These are phyloP conservation scores for Hycleus cichorii DNA, from an alignment of 1,140 invertebrate genomes.

Conservation along the genomic window DNA sequence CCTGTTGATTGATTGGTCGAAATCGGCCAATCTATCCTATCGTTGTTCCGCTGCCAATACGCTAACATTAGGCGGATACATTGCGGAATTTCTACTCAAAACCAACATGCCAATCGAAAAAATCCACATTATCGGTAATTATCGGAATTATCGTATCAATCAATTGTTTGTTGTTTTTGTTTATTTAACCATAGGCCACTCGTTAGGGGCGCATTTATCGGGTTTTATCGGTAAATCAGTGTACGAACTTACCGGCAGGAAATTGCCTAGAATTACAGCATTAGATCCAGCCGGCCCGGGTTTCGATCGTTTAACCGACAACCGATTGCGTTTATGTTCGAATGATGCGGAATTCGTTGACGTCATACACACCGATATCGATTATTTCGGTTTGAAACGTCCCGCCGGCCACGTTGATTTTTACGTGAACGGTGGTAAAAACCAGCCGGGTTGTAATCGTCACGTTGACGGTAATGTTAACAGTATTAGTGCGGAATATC, in stretches of 20 bases:
- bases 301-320: conserved; percentile 41
- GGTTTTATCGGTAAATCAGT: conserved; percentile 56
- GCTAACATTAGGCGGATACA: too few relatives aligned
- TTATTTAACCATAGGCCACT: conserved; percentile 52
- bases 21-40: too few relatives aligned
- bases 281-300: conserved; percentile 62
- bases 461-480: too few relatives aligned
- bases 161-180: too few relatives aligned
- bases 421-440: conserved; percentile 59
- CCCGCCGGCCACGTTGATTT: conserved; percentile 64
- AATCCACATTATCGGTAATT: too few relatives aligned
- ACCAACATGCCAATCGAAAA: too few relatives aligned
- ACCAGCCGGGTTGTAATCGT: conserved; percentile 46
- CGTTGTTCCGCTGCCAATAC: too few relatives aligned
- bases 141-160: too few relatives aligned
- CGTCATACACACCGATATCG: conserved; percentile 69
- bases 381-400: conserved; percentile 43
- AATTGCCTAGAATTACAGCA: conserved; percentile 47
- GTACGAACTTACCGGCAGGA: conserved; percentile 21
- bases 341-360: conserved; percentile 81
- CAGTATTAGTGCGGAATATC: too few relatives aligned
- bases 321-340: conserved; percentile 57
- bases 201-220: conserved; percentile 68
- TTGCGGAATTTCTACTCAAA: too few relatives aligned
- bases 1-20: too few relatives aligned